Conservation (phyloP, 2,888 invertebrate species). For the Cistogaster globosa region DNA sequence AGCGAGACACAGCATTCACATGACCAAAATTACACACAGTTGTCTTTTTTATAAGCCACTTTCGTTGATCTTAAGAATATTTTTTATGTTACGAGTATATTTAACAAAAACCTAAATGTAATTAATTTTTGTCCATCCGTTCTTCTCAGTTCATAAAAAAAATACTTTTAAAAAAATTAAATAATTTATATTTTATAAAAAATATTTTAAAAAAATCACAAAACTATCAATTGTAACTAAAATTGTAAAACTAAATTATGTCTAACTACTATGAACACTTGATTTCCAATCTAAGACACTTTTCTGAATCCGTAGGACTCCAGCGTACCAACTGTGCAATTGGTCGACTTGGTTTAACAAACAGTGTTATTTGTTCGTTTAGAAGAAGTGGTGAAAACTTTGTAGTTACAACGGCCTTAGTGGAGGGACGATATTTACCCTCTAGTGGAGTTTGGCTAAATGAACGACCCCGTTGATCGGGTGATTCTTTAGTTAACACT, state of each 20-base stretch:
- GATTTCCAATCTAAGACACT: conserved; percentile 81
- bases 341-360: conserved; percentile 81
- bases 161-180: too few species aligned
- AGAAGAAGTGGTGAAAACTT: conserved; percentile 81
- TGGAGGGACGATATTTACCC: conserved; percentile 78
- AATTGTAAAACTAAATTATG: not conserved
- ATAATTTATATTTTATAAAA: conserved; percentile 58
- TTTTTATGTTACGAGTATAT: too few species aligned
- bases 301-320: conserved; percentile 80
- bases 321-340: conserved; percentile 81
- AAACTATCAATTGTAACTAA: conserved; percentile 36
- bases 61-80: too few species aligned
- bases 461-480: conserved; percentile 74
- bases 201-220: conserved; percentile 69
- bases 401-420: conserved; percentile 80
- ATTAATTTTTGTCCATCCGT: too few species aligned
- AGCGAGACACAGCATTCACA: too few species aligned
- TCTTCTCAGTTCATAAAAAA: too few species aligned
- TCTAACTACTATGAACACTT: conserved; percentile 76
- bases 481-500: conserved; percentile 76
- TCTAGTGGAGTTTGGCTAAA: conserved; percentile 75
- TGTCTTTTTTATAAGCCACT: too few species aligned
- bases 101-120: too few species aligned
- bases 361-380: conserved; percentile 79
- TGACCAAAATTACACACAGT: too few species aligned